Conservation (phyloP, 2,888 invertebrate species). For the Drosophila leonis region DNA sequence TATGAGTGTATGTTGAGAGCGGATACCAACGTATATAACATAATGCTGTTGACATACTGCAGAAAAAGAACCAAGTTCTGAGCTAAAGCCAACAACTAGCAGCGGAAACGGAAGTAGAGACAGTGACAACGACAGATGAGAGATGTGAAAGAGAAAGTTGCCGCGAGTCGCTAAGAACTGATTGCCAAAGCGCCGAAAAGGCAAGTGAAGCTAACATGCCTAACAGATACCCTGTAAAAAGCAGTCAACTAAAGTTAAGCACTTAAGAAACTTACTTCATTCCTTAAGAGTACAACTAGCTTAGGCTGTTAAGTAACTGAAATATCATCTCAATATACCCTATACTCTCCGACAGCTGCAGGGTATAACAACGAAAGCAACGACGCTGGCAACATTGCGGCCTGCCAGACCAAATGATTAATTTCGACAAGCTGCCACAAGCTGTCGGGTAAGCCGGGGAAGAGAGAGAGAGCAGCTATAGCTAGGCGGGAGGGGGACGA, state of each 20-base stretch:
- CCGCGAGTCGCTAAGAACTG: slow-evolving; percentile 48
- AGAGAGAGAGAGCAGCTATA: not conserved
- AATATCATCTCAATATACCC: not conserved
- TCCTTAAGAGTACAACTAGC: not conserved
- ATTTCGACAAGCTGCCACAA: slow-evolving; percentile 78
- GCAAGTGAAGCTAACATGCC: not conserved
- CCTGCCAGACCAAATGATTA: slow-evolving; percentile 77
- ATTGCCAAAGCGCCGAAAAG: slow-evolving; percentile 47
- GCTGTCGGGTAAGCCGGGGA: slow-evolving; percentile 37
- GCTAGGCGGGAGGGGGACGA: not conserved
- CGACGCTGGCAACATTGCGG: slow-evolving; percentile 34
- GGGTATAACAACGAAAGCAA: slow-evolving; percentile 12
- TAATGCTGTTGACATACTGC: slow-evolving; percentile 71
- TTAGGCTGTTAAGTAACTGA: accelerated
- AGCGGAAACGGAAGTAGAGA: slow-evolving; percentile 72
- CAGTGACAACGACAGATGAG: slow-evolving; percentile 63
- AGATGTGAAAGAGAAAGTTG: slow-evolving; percentile 34
- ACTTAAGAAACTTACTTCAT: not conserved
- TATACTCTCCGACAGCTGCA: not conserved
- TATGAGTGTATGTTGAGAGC: slow-evolving; percentile 18
- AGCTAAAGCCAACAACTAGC: slow-evolving; percentile 68
- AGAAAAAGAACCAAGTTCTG: slow-evolving; percentile 28
- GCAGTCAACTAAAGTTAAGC: not conserved
- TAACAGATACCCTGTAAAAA: slow-evolving; percentile 8
- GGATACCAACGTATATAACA: slow-evolving; percentile 40